These are phyloP conservation scores for Metopia argyrocephala DNA, from an alignment of 2,888 invertebrate genomes.

Conservation along the genomic window DNA sequence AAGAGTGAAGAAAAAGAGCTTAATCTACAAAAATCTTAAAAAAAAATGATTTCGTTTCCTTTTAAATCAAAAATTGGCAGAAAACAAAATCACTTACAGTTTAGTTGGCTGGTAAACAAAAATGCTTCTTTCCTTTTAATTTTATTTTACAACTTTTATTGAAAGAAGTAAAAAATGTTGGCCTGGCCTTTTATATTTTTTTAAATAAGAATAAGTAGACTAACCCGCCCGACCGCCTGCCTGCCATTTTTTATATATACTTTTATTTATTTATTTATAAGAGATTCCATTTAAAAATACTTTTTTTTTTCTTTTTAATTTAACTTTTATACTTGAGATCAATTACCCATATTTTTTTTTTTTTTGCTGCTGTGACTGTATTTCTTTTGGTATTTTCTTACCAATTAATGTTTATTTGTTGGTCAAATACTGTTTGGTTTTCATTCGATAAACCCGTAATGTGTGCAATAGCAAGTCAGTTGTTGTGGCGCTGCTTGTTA, in stretches of 20 bases:
- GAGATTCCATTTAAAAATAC: background rate
- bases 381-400: slow-evolving; percentile 20
- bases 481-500: slow-evolving; percentile 12
- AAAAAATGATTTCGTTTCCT: background rate
- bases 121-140: background rate
- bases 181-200: background rate
- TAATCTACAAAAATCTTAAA: background rate
- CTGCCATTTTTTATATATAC: background rate
- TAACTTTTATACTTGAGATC: slow-evolving; percentile 6
- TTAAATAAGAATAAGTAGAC: background rate
- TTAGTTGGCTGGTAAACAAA: background rate
- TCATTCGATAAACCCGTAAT: slow-evolving; percentile 1
- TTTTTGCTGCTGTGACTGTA: background rate
- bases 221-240: too few species aligned
- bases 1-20: background rate
- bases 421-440: background rate
- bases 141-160: background rate
- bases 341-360: background rate
- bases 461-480: background rate
- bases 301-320: background rate
- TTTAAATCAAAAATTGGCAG: background rate
- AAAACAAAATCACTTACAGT: background rate
- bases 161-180: background rate
- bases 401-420: slow-evolving; percentile 17
- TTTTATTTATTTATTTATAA: background rate